Conservation (phyloP, 2,888 invertebrate species). For the Tupiocoris notatus region DNA sequence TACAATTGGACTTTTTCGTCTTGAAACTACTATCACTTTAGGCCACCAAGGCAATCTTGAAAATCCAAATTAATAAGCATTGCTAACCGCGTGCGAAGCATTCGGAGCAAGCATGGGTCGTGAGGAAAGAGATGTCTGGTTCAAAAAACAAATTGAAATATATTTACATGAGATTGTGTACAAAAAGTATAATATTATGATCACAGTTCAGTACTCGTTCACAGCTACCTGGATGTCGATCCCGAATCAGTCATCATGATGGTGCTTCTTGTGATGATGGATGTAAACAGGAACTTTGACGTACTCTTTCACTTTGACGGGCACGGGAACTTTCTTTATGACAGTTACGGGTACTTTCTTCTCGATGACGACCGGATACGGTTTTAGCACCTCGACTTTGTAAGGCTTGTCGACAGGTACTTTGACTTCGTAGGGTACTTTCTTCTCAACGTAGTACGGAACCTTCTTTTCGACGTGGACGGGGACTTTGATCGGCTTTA, state of each 20-base stretch:
- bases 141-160: too few relatives aligned
- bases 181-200: too few relatives aligned
- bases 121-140: too few relatives aligned
- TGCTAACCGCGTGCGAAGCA: too few relatives aligned
- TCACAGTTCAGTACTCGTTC: neutral
- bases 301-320: constrained; percentile 36
- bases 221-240: neutral
- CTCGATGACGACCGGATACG: constrained; percentile 43
- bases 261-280: constrained; percentile 26
- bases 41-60: too few relatives aligned
- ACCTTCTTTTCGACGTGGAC: constrained; percentile 45
- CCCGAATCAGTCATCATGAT: constrained; percentile 17
- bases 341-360: constrained; percentile 41
- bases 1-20: too few relatives aligned
- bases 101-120: too few relatives aligned
- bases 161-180: too few relatives aligned
- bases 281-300: constrained; percentile 38
- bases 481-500: constrained; percentile 42
- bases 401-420: constrained; percentile 41
- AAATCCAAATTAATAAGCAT: too few relatives aligned
- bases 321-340: constrained; percentile 36
- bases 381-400: constrained; percentile 42
- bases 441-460: constrained; percentile 40
- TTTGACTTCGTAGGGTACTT: constrained; percentile 42
- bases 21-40: too few relatives aligned